These are phyloP conservation scores for Brachionus rotundiformis DNA, from an alignment of 1,140 invertebrate species.

Conservation along the genomic window DNA sequence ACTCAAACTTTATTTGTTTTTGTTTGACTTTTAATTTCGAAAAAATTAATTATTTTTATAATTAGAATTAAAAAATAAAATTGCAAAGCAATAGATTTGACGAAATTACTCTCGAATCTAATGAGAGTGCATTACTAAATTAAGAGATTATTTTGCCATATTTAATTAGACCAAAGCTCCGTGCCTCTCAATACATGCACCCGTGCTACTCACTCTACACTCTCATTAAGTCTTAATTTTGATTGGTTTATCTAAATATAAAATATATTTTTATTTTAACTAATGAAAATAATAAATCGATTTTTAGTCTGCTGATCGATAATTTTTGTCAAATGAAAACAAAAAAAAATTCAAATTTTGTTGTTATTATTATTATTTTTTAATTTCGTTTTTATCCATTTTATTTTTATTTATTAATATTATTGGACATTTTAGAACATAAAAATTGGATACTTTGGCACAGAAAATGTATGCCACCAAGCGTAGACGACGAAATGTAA, in stretches of 20 bases:
- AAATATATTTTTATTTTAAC: background rate
- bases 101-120: background rate
- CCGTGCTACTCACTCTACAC: too few relatives aligned
- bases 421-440: background rate
- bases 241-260: conserved; percentile 32
- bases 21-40: background rate
- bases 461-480: conserved; percentile 83
- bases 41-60: conserved; percentile 30
- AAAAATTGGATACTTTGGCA: conserved; percentile 22
- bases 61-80: conserved; percentile 22
- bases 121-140: background rate
- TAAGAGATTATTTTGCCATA: conserved; percentile 7
- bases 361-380: background rate
- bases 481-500: conserved; percentile 82
- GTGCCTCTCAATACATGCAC: too few relatives aligned
- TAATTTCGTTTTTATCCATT: conserved; percentile 11
- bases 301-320: conserved; percentile 44
- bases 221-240: background rate
- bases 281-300: conserved; percentile 35
- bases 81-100: background rate
- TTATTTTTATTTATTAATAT: background rate
- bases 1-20: conserved; percentile 34
- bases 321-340: conserved; percentile 33
- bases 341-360: too few relatives aligned
- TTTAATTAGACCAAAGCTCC: background rate